Conservation (phyloP, 2,113 vertebrate genomes). For the Pterocles orientalis region DNA sequence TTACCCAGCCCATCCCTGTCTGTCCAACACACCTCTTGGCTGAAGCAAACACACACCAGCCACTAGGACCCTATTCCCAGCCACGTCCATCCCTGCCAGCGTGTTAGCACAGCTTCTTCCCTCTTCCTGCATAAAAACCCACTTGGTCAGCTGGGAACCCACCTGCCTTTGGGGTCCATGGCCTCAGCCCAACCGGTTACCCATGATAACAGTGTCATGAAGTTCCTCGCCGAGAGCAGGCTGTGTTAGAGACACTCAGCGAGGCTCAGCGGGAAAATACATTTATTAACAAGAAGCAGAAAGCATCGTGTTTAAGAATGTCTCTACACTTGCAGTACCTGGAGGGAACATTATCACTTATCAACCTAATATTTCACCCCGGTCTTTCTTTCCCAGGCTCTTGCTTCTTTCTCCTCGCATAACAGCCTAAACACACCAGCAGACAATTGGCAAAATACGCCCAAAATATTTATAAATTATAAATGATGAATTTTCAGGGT, state of each 20-base stretch:
- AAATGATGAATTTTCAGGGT: background rate
- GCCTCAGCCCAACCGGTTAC: background rate
- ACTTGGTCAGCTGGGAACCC: fast-evolving
- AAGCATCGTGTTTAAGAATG: background rate
- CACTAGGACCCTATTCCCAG: background rate
- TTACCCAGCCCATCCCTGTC: background rate
- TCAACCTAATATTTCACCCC: background rate
- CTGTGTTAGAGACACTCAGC: background rate
- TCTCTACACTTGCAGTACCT: background rate
- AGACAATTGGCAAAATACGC: background rate
- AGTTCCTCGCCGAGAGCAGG: background rate
- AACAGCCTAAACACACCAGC: background rate
- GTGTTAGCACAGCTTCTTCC: background rate
- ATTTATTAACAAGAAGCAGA: slow-evolving; percentile 34
- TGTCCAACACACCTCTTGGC: background rate
- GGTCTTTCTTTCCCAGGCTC: background rate
- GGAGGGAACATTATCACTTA: slow-evolving; percentile 21
- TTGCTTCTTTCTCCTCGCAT: background rate
- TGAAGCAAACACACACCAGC: background rate
- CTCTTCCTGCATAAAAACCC: background rate
- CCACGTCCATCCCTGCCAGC: background rate
- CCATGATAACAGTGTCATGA: background rate
- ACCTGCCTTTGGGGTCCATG: fast-evolving
- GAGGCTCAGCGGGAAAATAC: background rate
- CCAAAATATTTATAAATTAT: background rate